A percentile compares a stretch with the other conserved stretches of the same genome.
Conservation (phyloP, 2,797 vertebrate genomes). For the Pantherophis vulpinus region DNA sequence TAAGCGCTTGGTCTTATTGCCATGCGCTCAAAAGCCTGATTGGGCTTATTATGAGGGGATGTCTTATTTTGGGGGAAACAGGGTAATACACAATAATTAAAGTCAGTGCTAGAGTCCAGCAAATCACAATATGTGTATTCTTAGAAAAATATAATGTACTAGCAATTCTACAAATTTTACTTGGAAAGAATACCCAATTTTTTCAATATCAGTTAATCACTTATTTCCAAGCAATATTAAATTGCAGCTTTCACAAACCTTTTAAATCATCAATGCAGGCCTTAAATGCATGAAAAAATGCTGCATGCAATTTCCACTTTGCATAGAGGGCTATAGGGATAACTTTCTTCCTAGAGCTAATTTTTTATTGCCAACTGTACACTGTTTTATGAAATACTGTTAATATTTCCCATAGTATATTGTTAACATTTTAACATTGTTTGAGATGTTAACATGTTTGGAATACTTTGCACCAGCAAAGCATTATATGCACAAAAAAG, state of each 20-base stretch:
- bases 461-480: neutral
- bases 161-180: neutral
- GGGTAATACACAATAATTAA: neutral
- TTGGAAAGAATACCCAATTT: neutral
- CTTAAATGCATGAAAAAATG: slow-evolving; percentile 1
- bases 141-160: neutral
- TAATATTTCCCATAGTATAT: neutral
- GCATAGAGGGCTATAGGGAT: neutral
- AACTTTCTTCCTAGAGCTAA: slow-evolving; percentile 20
- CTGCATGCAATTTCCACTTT: slow-evolving; percentile 3
- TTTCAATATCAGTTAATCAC: neutral
- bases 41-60: no score
- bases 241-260: neutral
- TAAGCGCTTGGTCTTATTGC: no score
- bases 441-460: slow-evolving; percentile 22
- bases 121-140: neutral
- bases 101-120: neutral
- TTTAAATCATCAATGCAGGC: neutral
- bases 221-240: neutral
- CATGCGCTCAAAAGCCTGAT: no score
- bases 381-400: slow-evolving; percentile 11
- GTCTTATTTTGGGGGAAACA: no score
- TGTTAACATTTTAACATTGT: slow-evolving; percentile 32
- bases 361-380: neutral
- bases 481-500: neutral